Base-by-base conservation (phyloP, 2,888 invertebrate species). In the Lasioglossum leucozonium region DNA sequence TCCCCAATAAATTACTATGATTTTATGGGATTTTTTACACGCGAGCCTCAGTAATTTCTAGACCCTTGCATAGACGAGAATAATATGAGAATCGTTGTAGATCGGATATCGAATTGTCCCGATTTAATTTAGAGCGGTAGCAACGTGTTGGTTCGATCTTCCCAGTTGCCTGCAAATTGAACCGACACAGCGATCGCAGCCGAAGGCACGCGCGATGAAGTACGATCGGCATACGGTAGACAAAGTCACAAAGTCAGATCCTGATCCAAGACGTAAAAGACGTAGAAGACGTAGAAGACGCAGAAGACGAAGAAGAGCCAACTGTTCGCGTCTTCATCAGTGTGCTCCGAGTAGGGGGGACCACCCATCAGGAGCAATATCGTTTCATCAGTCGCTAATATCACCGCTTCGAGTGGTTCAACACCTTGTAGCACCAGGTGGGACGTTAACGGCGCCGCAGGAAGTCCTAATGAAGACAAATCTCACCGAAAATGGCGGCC, bases 401-500 rank as follows among this genome's bases (percentile, higher is more conserved):
- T 92, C 92, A 90, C 91, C 88, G 88, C 86, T 91, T 92, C 89
- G 90, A 87, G 90, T 89, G 90, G 91, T 90, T 94, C 93, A 92
- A 93, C 94, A 94, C 94, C 94, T 94, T 92, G 91, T 92, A 92
- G 91, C 93, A 93, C 95, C 95, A 95, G 94, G 94, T 95, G 94
- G 94, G 90, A 92, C 90, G 91, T 87, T 91, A 88, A 90, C 89
- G 92, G 91, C 93, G 91, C 93, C 92, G 92, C 93, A 91, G 94
- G 93, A 93, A 93, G 92, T 91, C 94, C 93, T 95, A 94, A 95
- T 95, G 95, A 95, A 95, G 94, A 95, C 93, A 93, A 94, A 95
- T 95, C 93, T 93, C 88, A 90, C 90, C 91, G 87, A 94, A 93
- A 92, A 94, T 94, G 93, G 92, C 92, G 91, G 89, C 91, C 91